Conservation (phyloP, 1,140 invertebrate genomes). For the Cylas formicarius region DNA sequence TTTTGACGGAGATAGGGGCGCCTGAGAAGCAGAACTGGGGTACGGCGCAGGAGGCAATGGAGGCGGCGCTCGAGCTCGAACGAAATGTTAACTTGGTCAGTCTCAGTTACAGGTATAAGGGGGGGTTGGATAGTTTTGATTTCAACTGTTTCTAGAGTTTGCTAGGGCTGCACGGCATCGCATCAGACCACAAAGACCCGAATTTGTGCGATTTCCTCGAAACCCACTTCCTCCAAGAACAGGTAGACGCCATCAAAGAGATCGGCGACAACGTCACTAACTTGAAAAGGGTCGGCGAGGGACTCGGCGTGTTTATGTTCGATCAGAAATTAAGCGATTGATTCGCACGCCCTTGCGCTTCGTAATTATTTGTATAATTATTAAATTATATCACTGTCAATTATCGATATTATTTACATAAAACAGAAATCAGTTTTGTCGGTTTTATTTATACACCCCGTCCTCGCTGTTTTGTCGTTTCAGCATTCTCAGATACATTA, state of each 20-base stretch:
- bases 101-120: constrained; percentile 8
- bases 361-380: too few species aligned
- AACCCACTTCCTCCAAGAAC: constrained; percentile 62
- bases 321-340: constrained; percentile 53
- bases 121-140: not conserved
- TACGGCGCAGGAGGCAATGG: constrained; percentile 60
- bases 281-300: constrained; percentile 61
- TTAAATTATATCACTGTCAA: too few species aligned
- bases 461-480: constrained; percentile 10
- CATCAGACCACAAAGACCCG: constrained; percentile 57
- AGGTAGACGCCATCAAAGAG: constrained; percentile 70
- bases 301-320: constrained; percentile 66
- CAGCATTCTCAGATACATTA: constrained; percentile 34
- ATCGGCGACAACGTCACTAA: constrained; percentile 64
- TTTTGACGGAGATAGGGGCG: constrained; percentile 48
- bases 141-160: constrained; percentile 48
- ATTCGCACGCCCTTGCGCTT: too few species aligned
- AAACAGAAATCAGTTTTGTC: constrained; percentile 1
- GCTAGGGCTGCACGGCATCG: constrained; percentile 59
- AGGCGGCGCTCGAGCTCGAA: constrained; percentile 65
- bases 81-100: constrained; percentile 66
- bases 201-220: constrained; percentile 68
- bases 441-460: constrained; percentile 4
- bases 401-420: too few species aligned
- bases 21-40: constrained; percentile 59